These are phyloP conservation scores for Phenganax marumi DNA, from an alignment of 92 coral and sea anemone genomes.

Conservation along the genomic window DNA sequence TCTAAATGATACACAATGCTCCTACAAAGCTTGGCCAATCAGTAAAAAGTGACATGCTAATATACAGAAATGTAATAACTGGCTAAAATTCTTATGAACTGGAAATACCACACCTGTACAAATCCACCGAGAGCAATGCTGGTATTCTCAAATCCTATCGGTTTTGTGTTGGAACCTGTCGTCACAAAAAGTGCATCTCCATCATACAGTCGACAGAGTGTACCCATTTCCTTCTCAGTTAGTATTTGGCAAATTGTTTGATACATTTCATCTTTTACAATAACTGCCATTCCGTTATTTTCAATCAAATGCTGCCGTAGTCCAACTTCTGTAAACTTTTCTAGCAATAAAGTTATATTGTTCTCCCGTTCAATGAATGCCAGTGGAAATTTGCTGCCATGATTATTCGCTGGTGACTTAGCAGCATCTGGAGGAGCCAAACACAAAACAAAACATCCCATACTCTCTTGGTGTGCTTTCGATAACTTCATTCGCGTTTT, in stretches of 20 bases:
- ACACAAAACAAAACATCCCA: slow-evolving; percentile 11
- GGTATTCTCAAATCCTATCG: no score
- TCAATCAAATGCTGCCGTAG: background rate
- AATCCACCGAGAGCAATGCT: no score
- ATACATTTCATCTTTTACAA: no score
- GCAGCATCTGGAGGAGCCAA: slow-evolving; percentile 32
- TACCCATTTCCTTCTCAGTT: background rate
- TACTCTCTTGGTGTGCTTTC: slow-evolving; percentile 16
- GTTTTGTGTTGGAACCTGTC: no score
- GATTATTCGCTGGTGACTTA: slow-evolving; percentile 7
- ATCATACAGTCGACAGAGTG: slow-evolving; percentile 7
- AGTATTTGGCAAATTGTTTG: slow-evolving; percentile 4
- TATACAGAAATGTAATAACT: no score
- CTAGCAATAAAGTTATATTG: no score
- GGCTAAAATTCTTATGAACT: no score
- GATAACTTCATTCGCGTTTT: slow-evolving; percentile 25
- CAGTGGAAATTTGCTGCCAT: background rate
- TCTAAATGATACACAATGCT: background rate
- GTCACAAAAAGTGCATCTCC: slow-evolving; percentile 20
- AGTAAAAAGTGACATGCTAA: background rate
- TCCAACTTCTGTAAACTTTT: background rate
- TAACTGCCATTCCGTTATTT: no score
- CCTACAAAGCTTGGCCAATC: background rate
- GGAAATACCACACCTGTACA: no score
- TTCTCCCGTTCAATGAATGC: slow-evolving; percentile 11